Base-by-base conservation (phyloP, 2,113 vertebrate species). In the Benthochromis sp. region DNA sequence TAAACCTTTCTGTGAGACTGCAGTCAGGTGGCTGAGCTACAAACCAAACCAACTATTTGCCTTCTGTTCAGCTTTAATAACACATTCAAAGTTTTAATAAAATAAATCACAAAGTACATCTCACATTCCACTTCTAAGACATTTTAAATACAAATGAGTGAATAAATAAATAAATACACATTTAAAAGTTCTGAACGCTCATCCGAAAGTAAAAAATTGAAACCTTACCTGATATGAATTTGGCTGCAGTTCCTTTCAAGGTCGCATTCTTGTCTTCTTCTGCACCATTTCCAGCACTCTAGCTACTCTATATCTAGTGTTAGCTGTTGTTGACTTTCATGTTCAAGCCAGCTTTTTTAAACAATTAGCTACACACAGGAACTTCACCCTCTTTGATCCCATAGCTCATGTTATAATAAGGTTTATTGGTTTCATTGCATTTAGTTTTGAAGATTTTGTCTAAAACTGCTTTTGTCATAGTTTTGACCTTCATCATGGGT, bases 121-220 rank as follows among this genome's bases (percentile, higher is more conserved):
- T 7, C 34, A 63, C 31, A 36, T 63, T 36, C 31, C 1, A 66
- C 9, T 12, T 17, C 2, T 17, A 34, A 61, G 1, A 11, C 61
- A 12, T 63, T 66, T 19, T 4, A 12, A 38, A 66, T 36, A 36
- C 6, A 38, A 66, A 38, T 61, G 5, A 59, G 14, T 29, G 9
- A 34, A 19, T 19, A 61, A 66, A 66, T 34, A 61, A 29, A 61
- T 36, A 34, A 63, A 34, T 55, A 21, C 53, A 63, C 61, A 66
- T 34, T 36, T 63, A 34, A 63, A 19, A 63, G 16, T 61, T 34
- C 57, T 61, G 57, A 34, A n/a, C 7, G 31, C 17, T 63, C 59
- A 36, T 34, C 9, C 0, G 0, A 19, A 66, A 66, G 31, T n/a
- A 36, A 66, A 66, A n/a, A 12, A 36, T 17, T 0, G 6, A 66